Conservation (phyloP, 2,113 vertebrate genomes). For the Elgaria multicarinata region DNA sequence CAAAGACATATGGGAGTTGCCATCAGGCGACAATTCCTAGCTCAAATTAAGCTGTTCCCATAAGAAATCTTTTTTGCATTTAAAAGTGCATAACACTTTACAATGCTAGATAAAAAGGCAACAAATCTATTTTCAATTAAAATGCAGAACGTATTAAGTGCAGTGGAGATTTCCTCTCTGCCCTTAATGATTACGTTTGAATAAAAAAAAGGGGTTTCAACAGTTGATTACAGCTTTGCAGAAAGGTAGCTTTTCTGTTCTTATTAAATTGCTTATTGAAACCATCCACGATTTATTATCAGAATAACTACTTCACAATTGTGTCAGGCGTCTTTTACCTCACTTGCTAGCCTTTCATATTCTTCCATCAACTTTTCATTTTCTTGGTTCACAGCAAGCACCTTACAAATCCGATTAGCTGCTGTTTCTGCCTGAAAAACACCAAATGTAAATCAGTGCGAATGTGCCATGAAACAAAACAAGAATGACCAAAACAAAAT, state of each 20-base stretch:
- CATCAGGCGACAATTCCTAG: neutral
- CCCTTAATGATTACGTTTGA: neutral
- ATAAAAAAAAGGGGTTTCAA: neutral
- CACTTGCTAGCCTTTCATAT: conserved; percentile 96
- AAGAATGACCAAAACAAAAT: neutral
- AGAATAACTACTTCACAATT: conserved; percentile 6
- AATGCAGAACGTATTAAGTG: neutral
- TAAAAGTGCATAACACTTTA: neutral
- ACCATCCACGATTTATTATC: conserved; percentile 20
- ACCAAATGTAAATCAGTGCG: conserved; percentile 63
- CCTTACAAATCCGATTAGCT: conserved; percentile 98
- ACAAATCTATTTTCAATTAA: neutral
- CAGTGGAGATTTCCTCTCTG: neutral
- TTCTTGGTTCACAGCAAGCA: conserved; percentile 98
- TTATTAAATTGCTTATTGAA: neutral
- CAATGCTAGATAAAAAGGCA: neutral
- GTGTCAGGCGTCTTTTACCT: conserved; percentile 81
- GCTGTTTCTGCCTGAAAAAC: conserved; percentile 95
- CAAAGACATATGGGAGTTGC: neutral
- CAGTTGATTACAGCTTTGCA: neutral
- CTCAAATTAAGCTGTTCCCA: neutral
- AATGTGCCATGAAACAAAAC: conserved; percentile 37
- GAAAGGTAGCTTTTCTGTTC: neutral
- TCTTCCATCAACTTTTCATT: conserved; percentile 99
- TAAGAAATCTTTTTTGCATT: neutral